phyloP scores from a whole-genome alignment of 1,140 invertebrate genomes.

The Papilio polyxenes region DNA sequence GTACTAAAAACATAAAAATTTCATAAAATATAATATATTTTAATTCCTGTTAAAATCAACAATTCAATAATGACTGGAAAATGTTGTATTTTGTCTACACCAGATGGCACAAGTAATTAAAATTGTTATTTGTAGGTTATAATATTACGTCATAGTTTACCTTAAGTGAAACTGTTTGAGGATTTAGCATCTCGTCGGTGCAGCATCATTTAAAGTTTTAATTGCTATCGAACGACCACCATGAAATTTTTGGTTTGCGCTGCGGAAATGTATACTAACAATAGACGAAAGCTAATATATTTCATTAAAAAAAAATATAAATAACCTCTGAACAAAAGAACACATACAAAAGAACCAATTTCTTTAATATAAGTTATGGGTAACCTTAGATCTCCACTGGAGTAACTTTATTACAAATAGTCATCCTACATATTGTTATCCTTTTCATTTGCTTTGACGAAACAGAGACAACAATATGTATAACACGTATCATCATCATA shows the following conservation, averaged over 20 bases:
- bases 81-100: not conserved
- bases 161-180: not conserved
- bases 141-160: not conserved
- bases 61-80: too few species aligned
- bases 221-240: conserved; percentile 9
- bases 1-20: too few species aligned
- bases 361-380: too few species aligned
- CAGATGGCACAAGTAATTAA: not conserved
- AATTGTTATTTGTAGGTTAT: not conserved
- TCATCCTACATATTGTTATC: too few species aligned
- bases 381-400: too few species aligned
- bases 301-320: not conserved
- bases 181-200: not conserved
- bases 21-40: too few species aligned
- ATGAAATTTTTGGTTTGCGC: not conserved
- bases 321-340: not conserved
- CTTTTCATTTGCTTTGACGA: too few species aligned
- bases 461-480: too few species aligned
- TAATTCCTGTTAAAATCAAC: too few species aligned
- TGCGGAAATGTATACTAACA: conserved; percentile 11
- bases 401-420: too few species aligned
- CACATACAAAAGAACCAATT: not conserved
- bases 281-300: not conserved
- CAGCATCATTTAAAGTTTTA: conserved; percentile 23
- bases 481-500: too few species aligned